Conservation (phyloP, 2,888 invertebrate species). For the Melieria picta region DNA sequence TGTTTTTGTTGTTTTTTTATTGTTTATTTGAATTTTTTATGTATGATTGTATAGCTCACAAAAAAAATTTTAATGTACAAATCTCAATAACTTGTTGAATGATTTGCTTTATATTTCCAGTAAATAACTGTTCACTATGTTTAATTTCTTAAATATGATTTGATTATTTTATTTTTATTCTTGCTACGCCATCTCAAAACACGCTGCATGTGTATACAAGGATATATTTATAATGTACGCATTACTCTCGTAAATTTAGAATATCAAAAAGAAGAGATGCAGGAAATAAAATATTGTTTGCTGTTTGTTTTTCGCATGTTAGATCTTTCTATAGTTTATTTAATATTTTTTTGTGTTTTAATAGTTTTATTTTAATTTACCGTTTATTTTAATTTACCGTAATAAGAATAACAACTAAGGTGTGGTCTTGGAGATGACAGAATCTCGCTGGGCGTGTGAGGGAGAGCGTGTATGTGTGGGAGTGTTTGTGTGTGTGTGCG, state of each 20-base stretch:
- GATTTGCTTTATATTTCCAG: conserved; percentile 17
- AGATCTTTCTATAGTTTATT: background rate
- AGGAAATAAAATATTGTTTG: background rate
- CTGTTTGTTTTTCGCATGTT: background rate
- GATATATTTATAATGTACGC: too few species aligned
- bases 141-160: conserved; percentile 17
- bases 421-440: background rate
- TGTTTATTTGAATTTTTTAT: conserved; percentile 34
- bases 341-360: background rate
- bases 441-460: too few species aligned
- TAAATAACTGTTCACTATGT: conserved; percentile 18
- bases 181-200: background rate
- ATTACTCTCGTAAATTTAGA: background rate
- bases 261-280: conserved; percentile 7
- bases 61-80: conserved; percentile 36
- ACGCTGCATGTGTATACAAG: too few species aligned
- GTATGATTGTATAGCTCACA: conserved; percentile 34
- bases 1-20: conserved; percentile 17
- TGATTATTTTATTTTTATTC: background rate
- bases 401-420: background rate
- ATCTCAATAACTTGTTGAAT: conserved; percentile 34
- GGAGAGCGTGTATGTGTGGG: too few species aligned
- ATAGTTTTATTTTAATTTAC: conserved; percentile 1
- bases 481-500: too few species aligned
- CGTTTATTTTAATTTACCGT: conserved; percentile 2